Percentiles rank a stretch among this genome's conserved stretches.
Conservation (phyloP, 2,888 invertebrate genomes). For the Nebria salina region DNA sequence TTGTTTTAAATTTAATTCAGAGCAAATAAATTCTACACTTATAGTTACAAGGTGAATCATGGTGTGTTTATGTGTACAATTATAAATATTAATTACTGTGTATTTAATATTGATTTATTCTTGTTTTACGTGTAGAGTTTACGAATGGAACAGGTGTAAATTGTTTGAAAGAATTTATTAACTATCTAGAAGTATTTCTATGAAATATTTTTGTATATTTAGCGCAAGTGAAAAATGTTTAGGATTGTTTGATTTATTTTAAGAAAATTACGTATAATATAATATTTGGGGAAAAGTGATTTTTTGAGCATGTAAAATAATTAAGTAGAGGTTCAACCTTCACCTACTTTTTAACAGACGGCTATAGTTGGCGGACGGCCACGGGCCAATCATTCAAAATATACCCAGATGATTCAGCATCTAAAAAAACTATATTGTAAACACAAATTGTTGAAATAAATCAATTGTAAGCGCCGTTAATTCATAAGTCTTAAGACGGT, state of each 20-base stretch:
- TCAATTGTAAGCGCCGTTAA: background rate
- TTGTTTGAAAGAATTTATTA: background rate
- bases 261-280: too few species aligned
- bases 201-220: too few species aligned
- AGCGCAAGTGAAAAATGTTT: too few species aligned
- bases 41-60: background rate
- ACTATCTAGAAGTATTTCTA: background rate
- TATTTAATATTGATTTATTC: slow-evolving; percentile 9
- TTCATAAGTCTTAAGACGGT: background rate
- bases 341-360: slow-evolving; percentile 35
- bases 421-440: slow-evolving; percentile 27
- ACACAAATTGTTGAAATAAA: background rate
- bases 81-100: background rate
- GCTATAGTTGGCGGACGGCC: slow-evolving; percentile 27
- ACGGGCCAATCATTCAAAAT: slow-evolving; percentile 34
- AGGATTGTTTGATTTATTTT: too few species aligned
- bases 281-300: too few species aligned
- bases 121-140: slow-evolving; percentile 15
- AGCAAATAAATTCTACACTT: too few species aligned
- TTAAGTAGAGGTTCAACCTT: slow-evolving; percentile 22
- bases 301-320: too few species aligned
- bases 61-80: background rate
- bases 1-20: too few species aligned
- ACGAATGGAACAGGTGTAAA: background rate
- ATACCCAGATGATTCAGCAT: slow-evolving; percentile 34